Evolutionary conservation across 1,140 invertebrate genomes (phyloP).

Genomic region (Pentalonia nigronervosa): DNA sequence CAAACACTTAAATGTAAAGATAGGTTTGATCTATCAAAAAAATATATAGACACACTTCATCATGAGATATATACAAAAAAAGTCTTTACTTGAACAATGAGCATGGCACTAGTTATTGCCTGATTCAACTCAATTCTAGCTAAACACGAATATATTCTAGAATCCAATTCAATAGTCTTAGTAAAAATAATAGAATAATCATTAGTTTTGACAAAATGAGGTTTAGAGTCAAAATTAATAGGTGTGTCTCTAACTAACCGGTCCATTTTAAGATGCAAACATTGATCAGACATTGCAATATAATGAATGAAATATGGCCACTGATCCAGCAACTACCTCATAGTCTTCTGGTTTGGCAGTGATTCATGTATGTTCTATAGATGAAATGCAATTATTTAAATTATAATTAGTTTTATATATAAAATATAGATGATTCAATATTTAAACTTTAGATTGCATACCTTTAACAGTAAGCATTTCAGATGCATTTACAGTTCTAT

Average conservation of each 20-base stretch:
- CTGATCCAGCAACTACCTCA: slow-evolving; percentile 86
- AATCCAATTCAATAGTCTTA: slow-evolving; percentile 92
- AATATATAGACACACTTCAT: slow-evolving; percentile 63
- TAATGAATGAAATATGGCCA: slow-evolving; percentile 93
- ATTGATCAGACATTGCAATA: slow-evolving; percentile 86
- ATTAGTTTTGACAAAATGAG: slow-evolving; percentile 80
- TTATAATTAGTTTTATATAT: slow-evolving; percentile 32
- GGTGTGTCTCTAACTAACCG: slow-evolving; percentile 86
- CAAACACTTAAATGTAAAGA: slow-evolving; percentile 84
- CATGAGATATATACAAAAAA: background rate
- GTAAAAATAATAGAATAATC: slow-evolving; percentile 94
- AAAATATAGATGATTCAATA: slow-evolving; percentile 49
- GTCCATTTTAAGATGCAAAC: slow-evolving; percentile 79
- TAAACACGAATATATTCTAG: slow-evolving; percentile 95
- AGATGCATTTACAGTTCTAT: slow-evolving; percentile 79
- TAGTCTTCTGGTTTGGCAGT: slow-evolving; percentile 87
- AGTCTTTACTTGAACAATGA: slow-evolving; percentile 78
- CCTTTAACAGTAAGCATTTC: slow-evolving; percentile 84
- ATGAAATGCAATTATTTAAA: slow-evolving; percentile 55
- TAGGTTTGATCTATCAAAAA: slow-evolving; percentile 81
- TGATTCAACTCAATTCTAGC: slow-evolving; percentile 89
- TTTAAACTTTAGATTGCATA: slow-evolving; percentile 62
- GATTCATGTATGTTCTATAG: slow-evolving; percentile 79
- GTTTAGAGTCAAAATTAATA: slow-evolving; percentile 88
- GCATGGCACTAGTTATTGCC: slow-evolving; percentile 80